These are phyloP conservation scores for Falco punctatus DNA, from an alignment of 2,113 vertebrate species.

Conservation along the genomic window DNA sequence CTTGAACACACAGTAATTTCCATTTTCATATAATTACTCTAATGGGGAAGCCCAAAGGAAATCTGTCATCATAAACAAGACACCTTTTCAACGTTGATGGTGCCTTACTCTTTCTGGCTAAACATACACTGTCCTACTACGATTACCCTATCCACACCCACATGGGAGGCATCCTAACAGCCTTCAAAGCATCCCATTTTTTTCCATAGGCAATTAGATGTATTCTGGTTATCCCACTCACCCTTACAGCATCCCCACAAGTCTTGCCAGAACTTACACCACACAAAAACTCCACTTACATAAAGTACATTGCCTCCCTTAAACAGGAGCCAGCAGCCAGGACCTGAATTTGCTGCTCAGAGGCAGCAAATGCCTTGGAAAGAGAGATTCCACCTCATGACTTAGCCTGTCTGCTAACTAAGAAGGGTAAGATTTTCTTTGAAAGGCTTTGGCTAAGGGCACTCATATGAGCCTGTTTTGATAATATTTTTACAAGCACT, in stretches of 20 bases:
- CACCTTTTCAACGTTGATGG: background rate
- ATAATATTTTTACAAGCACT: background rate
- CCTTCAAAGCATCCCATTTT: background rate
- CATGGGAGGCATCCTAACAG: background rate
- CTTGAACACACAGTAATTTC: background rate
- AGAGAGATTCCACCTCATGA: background rate
- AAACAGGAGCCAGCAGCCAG: background rate
- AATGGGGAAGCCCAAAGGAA: background rate
- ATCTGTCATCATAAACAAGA: background rate
- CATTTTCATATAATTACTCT: background rate
- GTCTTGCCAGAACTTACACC: background rate
- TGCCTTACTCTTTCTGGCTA: background rate
- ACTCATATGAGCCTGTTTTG: background rate
- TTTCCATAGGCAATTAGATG: background rate
- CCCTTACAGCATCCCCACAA: background rate
- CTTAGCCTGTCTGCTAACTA: too few relatives aligned
- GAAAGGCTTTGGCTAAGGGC: background rate
- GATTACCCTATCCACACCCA: background rate
- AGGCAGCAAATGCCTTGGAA: background rate
- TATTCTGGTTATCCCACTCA: background rate
- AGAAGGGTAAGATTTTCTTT: background rate
- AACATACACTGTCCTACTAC: background rate
- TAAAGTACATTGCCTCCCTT: background rate
- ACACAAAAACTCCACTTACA: background rate
- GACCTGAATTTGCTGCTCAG: background rate